A percentile compares a stretch with the other conserved stretches of the same genome.
phyloP scores from a whole-genome alignment of 2,113 vertebrate genomes.

The Scalopus aquaticus region DNA sequence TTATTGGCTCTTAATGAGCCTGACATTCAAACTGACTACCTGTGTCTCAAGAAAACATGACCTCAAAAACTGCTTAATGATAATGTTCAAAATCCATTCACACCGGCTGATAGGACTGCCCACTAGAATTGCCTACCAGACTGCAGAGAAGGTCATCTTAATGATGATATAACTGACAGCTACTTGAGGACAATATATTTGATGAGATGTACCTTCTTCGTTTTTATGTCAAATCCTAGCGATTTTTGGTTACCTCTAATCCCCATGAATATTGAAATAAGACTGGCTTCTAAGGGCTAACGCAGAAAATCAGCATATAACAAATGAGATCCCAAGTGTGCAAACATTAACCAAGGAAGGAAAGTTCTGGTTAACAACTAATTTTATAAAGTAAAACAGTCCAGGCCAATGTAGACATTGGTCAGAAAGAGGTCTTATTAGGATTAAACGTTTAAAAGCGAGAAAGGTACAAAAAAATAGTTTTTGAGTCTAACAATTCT shows the following conservation, averaged over 20 bases:
- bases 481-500: neutral
- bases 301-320: neutral
- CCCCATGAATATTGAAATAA: neutral
- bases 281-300: neutral
- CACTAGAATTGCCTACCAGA: no score
- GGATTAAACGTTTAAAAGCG: neutral
- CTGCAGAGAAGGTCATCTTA: neutral
- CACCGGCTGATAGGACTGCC: neutral
- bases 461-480: neutral
- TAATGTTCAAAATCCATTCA: neutral
- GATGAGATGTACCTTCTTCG: neutral
- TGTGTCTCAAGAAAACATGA: neutral
- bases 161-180: neutral
- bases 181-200: neutral
- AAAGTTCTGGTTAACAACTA: neutral
- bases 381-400: neutral
- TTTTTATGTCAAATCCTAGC: neutral
- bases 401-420: neutral
- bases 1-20: neutral
- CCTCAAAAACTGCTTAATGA: neutral
- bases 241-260: neutral
- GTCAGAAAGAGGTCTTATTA: neutral
- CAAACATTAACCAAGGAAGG: neutral
- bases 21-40: neutral
- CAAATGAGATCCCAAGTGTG: neutral